phyloP scores from a whole-genome alignment of 2,113 vertebrate genomes.

The Callopanchax toddi region DNA sequence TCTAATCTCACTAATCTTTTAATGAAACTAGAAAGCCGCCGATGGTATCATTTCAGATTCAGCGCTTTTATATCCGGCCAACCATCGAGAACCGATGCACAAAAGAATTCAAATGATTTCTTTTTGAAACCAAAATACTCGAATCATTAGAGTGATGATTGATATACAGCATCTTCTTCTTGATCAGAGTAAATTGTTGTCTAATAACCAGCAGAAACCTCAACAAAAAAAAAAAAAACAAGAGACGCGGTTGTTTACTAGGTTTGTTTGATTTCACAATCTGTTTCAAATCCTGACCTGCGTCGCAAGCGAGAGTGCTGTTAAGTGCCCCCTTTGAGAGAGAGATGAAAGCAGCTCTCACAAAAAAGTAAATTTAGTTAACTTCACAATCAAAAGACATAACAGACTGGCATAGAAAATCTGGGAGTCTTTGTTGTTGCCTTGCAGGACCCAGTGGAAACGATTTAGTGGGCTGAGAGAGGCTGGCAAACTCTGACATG shows the following conservation, averaged over 20 bases:
- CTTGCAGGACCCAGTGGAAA: constrained; percentile 42
- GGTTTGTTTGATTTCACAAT: constrained; percentile 28
- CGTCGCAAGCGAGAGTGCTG: constrained; percentile 41
- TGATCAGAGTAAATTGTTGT: not conserved
- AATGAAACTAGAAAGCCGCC: no score
- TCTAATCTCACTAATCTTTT: no score
- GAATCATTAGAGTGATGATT: no score
- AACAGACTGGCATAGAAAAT: constrained; percentile 39
- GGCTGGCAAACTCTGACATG: constrained; percentile 26
- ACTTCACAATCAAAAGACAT: constrained; percentile 49
- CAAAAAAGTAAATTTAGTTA: constrained; percentile 51
- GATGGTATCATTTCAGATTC: no score
- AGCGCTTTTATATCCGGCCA: no score
- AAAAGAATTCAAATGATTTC: no score
- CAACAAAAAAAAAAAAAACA: no score
- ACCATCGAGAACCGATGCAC: no score
- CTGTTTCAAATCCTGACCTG: constrained; percentile 32
- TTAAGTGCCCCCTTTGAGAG: constrained; percentile 38
- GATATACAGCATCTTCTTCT: not conserved
- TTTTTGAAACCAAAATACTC: no score
- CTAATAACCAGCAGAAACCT: not conserved
- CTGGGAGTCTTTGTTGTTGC: constrained; percentile 55
- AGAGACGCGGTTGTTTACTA: constrained; percentile 2
- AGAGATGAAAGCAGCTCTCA: constrained; percentile 43
- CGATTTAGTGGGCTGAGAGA: constrained; percentile 44